Percentiles rank a stretch among this genome's conserved stretches.
phyloP scores from a whole-genome alignment of 2,113 vertebrate species.

The Orthonyx spaldingii region DNA sequence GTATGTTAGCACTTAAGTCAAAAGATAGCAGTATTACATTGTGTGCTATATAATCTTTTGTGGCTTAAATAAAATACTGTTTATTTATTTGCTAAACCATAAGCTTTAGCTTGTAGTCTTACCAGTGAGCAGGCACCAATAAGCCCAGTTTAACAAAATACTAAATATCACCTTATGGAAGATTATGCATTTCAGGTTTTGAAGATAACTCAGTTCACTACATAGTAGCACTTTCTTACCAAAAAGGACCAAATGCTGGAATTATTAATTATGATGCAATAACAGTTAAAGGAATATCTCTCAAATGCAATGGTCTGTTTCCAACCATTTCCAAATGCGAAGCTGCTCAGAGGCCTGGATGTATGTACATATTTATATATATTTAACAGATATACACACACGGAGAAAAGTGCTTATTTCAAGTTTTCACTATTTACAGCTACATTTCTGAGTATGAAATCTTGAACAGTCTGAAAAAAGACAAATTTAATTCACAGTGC shows the following conservation, averaged over 20 bases:
- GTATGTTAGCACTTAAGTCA: neutral
- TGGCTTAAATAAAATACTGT: neutral
- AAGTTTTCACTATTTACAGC: neutral
- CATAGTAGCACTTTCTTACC: neutral
- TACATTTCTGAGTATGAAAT: neutral
- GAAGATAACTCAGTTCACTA: neutral
- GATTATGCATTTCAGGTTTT: neutral
- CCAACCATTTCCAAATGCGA: neutral
- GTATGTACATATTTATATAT: neutral
- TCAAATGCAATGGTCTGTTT: neutral
- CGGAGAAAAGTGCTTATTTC: neutral
- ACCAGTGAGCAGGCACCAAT: neutral
- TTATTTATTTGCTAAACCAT: neutral
- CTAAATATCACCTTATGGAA: neutral
- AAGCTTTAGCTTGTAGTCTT: neutral
- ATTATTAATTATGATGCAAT: neutral
- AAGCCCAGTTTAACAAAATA: neutral
- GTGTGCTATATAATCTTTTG: neutral
- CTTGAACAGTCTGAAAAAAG: neutral
- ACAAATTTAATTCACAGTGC: neutral
- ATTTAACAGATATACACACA: neutral
- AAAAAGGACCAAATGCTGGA: neutral
- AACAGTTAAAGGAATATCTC: neutral
- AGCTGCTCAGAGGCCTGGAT: neutral
- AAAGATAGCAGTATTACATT: neutral